These are phyloP conservation scores for Pterophyllum scalare DNA, from an alignment of 2,113 vertebrate genomes.

Conservation along the genomic window DNA sequence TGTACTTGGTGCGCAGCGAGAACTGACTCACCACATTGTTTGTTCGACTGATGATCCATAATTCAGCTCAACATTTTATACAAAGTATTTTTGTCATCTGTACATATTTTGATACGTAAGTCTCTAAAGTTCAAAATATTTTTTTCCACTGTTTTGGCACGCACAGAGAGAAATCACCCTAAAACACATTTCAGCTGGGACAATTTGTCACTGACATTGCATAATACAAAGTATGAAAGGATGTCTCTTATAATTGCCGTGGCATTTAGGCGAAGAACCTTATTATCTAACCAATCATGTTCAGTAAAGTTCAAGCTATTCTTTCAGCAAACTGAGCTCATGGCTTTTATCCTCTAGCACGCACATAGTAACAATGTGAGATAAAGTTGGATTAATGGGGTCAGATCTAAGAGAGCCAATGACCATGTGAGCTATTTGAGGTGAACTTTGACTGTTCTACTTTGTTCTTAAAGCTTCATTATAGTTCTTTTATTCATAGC, in stretches of 20 bases:
- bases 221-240: not conserved
- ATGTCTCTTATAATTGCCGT: constrained; percentile 31
- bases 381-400: constrained; percentile 1
- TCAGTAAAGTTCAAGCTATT: constrained; percentile 36
- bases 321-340: not conserved
- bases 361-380: not conserved
- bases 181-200: not conserved
- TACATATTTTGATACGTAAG: not conserved
- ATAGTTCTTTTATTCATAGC: not conserved
- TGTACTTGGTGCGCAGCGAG: not conserved
- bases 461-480: not conserved
- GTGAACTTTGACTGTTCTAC: not conserved
- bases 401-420: not conserved
- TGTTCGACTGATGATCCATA: constrained; percentile 14
- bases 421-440: not conserved
- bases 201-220: constrained; percentile 36
- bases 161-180: not conserved
- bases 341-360: not conserved
- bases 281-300: constrained; percentile 48
- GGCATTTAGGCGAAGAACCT: constrained; percentile 36
- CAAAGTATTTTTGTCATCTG: constrained; percentile 6
- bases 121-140: not conserved
- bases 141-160: not conserved
- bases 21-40: constrained; percentile 9
- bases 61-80: constrained; percentile 7